Evolutionary conservation across 2,113 vertebrate genomes (phyloP).

Genomic region (Lepus timidus): DNA sequence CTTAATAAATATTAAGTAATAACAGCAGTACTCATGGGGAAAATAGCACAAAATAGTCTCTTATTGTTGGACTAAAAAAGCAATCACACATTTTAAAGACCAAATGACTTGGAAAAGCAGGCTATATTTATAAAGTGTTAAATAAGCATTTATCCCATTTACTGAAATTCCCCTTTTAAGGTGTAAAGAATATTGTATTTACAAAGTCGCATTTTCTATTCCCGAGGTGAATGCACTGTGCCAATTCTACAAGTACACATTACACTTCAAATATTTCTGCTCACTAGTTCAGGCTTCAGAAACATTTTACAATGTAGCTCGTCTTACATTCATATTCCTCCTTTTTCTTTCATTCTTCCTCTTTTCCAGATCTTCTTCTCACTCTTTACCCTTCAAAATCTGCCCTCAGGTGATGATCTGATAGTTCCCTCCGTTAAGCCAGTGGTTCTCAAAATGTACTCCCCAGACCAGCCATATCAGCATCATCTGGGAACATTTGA

Average conservation of each 20-base stretch:
- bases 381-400: slow-evolving; percentile 5
- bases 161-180: slow-evolving; percentile 64
- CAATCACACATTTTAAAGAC: slow-evolving; percentile 69
- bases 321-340: background rate
- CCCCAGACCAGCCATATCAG: background rate
- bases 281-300: slow-evolving; percentile 47
- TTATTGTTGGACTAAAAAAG: slow-evolving; percentile 58
- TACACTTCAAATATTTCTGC: slow-evolving; percentile 53
- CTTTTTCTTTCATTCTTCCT: background rate
- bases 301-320: background rate
- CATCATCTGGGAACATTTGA: background rate
- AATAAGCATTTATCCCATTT: slow-evolving; percentile 67
- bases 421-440: background rate
- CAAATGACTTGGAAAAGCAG: slow-evolving; percentile 70
- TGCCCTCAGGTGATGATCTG: background rate
- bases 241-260: slow-evolving; percentile 42
- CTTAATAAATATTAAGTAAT: slow-evolving; percentile 78
- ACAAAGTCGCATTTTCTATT: slow-evolving; percentile 58
- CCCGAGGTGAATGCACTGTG: slow-evolving; percentile 32
- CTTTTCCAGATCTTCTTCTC: background rate
- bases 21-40: slow-evolving; percentile 29
- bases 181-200: slow-evolving; percentile 66
- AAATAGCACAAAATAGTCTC: slow-evolving; percentile 73
- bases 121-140: slow-evolving; percentile 62
- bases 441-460: slow-evolving; percentile 1